Evolutionary conservation across 2,888 invertebrate genomes (phyloP), one percentile per base, ranked within the genome.

Genomic region (Plemyria rubiginata): DNA sequence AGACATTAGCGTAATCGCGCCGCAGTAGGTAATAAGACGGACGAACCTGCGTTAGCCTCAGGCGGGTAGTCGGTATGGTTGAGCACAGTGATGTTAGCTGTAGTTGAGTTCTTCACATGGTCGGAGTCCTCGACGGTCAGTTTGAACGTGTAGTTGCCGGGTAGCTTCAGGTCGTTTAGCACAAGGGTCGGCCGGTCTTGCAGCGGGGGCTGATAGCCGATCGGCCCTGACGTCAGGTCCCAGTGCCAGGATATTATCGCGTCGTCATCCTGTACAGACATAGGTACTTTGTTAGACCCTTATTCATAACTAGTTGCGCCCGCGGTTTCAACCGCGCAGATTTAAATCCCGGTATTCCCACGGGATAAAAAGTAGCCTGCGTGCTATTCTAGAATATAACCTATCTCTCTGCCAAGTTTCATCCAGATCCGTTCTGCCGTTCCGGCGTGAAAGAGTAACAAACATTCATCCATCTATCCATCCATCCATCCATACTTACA

Each of bases 11-110:
- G n/a, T n/a, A n/a, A n/a, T n/a, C n/a, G n/a, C n/a, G n/a, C n/a
- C 29, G 29, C 4, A 29, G 29, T 29, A 7, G 29, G 29, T n/a
- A 43, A 7, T 13, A 28, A n/a, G 11, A 38, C 1, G 12, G 12
- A 36, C 28, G 29, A 80, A 94, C 95, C 96, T 51, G 98, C 98
- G 93, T 98, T 98, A 0, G 98, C 98, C 83, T 97, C 97, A 0
- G 99, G 99, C 0, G 98, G 98, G 89, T 99, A 99, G 84, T 99
- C 99, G 0, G 95, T 97, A 72, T 97, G 96, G 91, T 98, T 97
- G 15, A 98, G 89, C 12, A 98, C 98, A 3, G 96, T 97, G 56
- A 99, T 96, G 82, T 97, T 97, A 6, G 98, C 98, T 6, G 95
- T 95, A 0, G 97, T 96, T 0, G 95, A 97, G 82, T 97, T 98